phyloP scores from a whole-genome alignment of 2,113 vertebrate genomes.

The Pogona vitticeps region DNA sequence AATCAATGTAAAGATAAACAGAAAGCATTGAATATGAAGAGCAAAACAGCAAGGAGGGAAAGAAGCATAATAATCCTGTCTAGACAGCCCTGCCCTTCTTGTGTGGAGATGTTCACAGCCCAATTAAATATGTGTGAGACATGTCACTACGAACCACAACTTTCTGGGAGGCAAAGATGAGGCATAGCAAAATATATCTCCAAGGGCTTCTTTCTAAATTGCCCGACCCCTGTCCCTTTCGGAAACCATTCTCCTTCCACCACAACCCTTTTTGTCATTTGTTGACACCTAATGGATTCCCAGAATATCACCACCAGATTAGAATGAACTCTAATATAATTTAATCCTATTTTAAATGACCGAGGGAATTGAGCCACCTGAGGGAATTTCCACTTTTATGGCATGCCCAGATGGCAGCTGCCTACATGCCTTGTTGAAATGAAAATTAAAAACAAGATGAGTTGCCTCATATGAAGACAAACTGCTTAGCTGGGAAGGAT shows the following conservation, averaged over 20 bases:
- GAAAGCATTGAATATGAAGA: slow-evolving; percentile 1
- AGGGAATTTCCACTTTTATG: not conserved
- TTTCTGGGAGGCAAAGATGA: not conserved
- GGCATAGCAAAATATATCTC: not conserved
- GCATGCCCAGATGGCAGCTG: slow-evolving; percentile 7
- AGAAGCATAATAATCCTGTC: slow-evolving; percentile 26
- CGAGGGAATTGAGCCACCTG: not conserved
- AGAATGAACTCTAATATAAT: not conserved
- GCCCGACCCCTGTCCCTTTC: not conserved
- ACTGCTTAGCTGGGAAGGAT: too few species aligned
- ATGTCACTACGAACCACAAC: not conserved
- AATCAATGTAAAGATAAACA: slow-evolving; percentile 49
- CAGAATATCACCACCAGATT: not conserved
- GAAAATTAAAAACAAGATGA: not conserved
- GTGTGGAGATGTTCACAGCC: not conserved
- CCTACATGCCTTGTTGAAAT: slow-evolving; percentile 9
- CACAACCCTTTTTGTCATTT: not conserved
- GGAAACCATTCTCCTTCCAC: not conserved
- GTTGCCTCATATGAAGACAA: not conserved
- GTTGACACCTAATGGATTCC: not conserved
- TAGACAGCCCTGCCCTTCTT: not conserved
- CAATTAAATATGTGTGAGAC: not conserved
- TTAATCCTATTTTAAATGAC: not conserved
- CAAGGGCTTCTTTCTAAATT: not conserved
- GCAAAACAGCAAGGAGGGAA: slow-evolving; percentile 46